Conservation (phyloP, 2,797 vertebrate genomes). For the Pteropus rufus region DNA sequence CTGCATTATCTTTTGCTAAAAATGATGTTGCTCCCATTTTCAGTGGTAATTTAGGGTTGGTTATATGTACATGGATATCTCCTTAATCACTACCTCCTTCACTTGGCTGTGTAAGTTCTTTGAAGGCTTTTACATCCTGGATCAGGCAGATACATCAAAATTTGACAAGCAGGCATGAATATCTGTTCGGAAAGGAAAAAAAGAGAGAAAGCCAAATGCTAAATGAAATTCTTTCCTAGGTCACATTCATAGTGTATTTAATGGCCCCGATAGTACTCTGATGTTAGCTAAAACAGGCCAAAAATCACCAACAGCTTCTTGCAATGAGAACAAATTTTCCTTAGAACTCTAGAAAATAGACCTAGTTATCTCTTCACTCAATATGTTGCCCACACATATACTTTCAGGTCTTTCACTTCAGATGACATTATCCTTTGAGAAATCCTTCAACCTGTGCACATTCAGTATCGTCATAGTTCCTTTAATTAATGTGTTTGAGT, state of each 20-base stretch:
- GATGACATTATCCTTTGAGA: neutral
- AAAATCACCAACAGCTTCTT: neutral
- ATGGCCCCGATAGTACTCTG: neutral
- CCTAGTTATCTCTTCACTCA: neutral
- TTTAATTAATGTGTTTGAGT: neutral
- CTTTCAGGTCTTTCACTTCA: neutral
- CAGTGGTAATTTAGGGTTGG: neutral
- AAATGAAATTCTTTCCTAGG: conserved; percentile 3
- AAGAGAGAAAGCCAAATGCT: conserved; percentile 10
- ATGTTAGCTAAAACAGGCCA: neutral
- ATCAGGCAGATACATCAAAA: neutral
- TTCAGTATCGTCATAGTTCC: neutral
- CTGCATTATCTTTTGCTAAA: neutral
- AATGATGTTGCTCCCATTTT: neutral
- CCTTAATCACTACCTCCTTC: neutral
- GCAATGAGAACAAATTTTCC: conserved; percentile 21
- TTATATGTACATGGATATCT: neutral
- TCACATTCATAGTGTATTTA: conserved; percentile 14
- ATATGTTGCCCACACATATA: neutral
- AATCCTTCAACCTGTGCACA: neutral
- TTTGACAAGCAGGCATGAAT: neutral
- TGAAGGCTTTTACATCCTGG: neutral
- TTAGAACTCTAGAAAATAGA: conserved; percentile 28
- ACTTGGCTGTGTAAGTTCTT: neutral
- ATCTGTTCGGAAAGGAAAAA: conserved; percentile 30